Evolutionary conservation across 1,140 invertebrate genomes (phyloP), one percentile per base, ranked within the genome.

Genomic region (Tenebrio molitor): DNA sequence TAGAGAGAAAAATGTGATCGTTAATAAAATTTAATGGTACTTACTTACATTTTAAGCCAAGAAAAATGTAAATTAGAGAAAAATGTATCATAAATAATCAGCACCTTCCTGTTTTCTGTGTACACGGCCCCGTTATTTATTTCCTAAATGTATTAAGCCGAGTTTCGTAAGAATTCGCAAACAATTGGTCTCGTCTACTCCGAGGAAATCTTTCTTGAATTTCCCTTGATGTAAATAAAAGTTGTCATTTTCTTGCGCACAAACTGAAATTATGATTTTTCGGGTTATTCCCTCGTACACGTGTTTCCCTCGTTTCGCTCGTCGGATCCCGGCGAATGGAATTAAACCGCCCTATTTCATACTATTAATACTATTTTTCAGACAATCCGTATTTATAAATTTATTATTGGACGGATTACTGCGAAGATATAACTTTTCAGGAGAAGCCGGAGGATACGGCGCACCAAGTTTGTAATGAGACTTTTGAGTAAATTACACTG

Each of bases 161-260:
- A 77, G 67, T 79, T 77, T 78, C 70, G 72, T 69, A 78, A 77
- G 74, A 79, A 77, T 78, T 76, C 77, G 64, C 78, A 73, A 78
- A 79, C 78, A 79, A 79, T 79, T 79, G 78, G 78, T 73, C 67
- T 69, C 75, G 76, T 77, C 75, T 74, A 68, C 75, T 74, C 73
- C 68, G 72, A 76, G 77, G 78, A 81, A 81, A 81, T 81, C 80
- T 81, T 79, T 80, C 77, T 78, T 74, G 76, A 79, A 81, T 81
- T 81, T 81, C 80, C 80, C 80, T 74, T 78, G 80, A 81, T 81
- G 80, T 81, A 79, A 80, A 81, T 80, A 81, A 81, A 81, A 80
- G 74, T 78, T 81, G 79, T 81, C 79, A 79, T 81, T 79, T 79
- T 79, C 74, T 71, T 77, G 71, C 74, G 77, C 76, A 73, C 79